Conservation (phyloP, 2,888 invertebrate genomes). For the Idaea aversata region DNA sequence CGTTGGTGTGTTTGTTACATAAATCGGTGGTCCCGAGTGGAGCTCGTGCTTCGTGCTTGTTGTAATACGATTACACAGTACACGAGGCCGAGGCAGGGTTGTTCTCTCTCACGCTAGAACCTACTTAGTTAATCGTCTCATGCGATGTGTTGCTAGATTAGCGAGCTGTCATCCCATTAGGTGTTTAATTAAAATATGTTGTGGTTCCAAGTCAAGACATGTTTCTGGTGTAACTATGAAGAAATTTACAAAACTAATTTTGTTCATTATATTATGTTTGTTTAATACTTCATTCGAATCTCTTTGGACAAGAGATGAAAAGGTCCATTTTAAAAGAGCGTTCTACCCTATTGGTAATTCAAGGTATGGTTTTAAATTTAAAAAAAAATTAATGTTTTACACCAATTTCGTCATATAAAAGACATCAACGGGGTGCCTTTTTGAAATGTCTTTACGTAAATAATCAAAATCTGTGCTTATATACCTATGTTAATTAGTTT, state of each 20-base stretch:
- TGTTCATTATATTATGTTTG: no score
- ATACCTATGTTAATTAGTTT: no score
- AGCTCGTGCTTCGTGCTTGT: conserved; percentile 68
- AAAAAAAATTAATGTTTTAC: no score
- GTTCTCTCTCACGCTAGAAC: conserved; percentile 72
- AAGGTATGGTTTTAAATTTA: no score
- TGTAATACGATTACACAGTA: conserved; percentile 63
- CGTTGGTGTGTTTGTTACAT: conserved; percentile 52
- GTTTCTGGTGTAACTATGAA: not conserved
- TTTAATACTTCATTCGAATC: no score
- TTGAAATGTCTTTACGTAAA: no score
- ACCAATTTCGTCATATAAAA: no score
- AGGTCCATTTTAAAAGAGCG: no score
- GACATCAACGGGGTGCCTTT: no score
- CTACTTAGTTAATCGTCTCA: conserved; percentile 60
- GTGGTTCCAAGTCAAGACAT: not conserved
- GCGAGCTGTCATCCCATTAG: conserved; percentile 39
- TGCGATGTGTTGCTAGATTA: conserved; percentile 59
- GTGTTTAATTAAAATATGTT: conserved; percentile 30
- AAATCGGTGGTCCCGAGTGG: conserved; percentile 52
- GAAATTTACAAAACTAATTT: not conserved
- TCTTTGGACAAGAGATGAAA: no score
- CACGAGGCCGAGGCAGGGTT: conserved; percentile 48
- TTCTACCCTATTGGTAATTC: no score
- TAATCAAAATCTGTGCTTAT: no score